phyloP scores from a whole-genome alignment of 2,113 vertebrate genomes.

The Morone saxatilis region DNA sequence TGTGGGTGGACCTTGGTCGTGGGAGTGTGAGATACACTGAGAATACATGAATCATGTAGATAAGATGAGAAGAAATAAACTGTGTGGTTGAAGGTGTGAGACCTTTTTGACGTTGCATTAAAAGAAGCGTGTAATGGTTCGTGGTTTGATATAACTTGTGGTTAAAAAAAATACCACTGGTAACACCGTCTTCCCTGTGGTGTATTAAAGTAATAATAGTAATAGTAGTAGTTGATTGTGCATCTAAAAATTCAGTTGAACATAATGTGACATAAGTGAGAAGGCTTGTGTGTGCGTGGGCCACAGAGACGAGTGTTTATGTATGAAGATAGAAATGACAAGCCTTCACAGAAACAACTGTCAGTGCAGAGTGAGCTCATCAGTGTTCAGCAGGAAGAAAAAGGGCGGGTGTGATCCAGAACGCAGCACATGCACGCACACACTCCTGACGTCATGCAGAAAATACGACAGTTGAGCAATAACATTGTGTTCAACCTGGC shows the following conservation, averaged over 20 bases:
- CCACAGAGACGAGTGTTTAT: too few relatives aligned
- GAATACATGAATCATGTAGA: neutral
- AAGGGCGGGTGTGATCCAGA: conserved; percentile 26
- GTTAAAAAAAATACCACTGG: neutral
- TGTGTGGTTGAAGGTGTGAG: neutral
- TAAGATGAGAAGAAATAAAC: neutral
- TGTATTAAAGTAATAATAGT: neutral
- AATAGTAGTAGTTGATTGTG: neutral
- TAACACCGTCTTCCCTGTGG: neutral
- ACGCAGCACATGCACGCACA: neutral
- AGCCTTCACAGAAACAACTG: neutral
- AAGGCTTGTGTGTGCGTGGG: neutral
- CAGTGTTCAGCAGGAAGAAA: neutral
- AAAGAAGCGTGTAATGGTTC: neutral
- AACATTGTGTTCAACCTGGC: conserved; percentile 29
- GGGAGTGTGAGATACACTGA: neutral
- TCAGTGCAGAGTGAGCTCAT: conserved; percentile 41
- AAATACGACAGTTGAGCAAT: conserved; percentile 56
- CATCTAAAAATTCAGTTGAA: neutral
- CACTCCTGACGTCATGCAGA: conserved; percentile 27
- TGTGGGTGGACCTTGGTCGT: too few relatives aligned
- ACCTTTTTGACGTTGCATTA: neutral
- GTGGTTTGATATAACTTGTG: neutral
- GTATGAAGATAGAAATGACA: neutral
- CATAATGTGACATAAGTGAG: neutral